Evolutionary conservation across 2,113 vertebrate genomes (phyloP), one percentile per base, ranked within the genome.

Genomic region (Notarius quadriscutis): DNA sequence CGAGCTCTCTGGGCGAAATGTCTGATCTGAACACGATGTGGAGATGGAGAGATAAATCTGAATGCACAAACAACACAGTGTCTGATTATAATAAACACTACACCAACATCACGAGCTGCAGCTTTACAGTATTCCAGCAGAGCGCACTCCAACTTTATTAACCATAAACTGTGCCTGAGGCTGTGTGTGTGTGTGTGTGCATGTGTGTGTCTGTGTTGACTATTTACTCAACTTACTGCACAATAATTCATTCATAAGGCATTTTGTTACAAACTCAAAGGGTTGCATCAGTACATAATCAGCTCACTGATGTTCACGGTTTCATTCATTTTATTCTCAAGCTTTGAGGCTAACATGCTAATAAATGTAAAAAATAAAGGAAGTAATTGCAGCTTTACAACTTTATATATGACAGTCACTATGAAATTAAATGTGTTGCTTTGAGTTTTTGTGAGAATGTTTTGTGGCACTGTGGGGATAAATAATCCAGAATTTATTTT

Each of bases 1-100:
- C 92, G 91, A 88, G 91, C 84, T 93, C 94, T 94, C 88, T 89
- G 92, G 93, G 93, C 93, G 92, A 92, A 94, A 91, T 90, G 93
- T 93, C 89, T 92, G 89, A 93, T 93, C 89, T 91, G 25, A 53
- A 92, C 89, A 84, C 84, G 90, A 93, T 92, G 92, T 91, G 92
- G 91, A 91, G 51, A 82, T 90, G 90, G 91, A 91, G 90, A 92
- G 94, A 91, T 92, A 91, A 90, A 91, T 91, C 92, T 91, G 92
- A 93, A 92, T 91, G 90, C 93, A 89, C 89, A 85, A 84, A 84
- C 88, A 90, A 90, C 91, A 90, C 93, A 94, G 94, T 93, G 41
- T 53, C 90, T 94, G 93, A 94, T 94, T 92, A 93, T 90, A 91
- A 88, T 87, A 93, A 94, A 91, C 91, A 91, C 89, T 91, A 93